Evolutionary conservation across 2,797 vertebrate genomes (phyloP), one percentile per base, ranked within the genome.

Genomic region (Cirrhinus mrigala): DNA sequence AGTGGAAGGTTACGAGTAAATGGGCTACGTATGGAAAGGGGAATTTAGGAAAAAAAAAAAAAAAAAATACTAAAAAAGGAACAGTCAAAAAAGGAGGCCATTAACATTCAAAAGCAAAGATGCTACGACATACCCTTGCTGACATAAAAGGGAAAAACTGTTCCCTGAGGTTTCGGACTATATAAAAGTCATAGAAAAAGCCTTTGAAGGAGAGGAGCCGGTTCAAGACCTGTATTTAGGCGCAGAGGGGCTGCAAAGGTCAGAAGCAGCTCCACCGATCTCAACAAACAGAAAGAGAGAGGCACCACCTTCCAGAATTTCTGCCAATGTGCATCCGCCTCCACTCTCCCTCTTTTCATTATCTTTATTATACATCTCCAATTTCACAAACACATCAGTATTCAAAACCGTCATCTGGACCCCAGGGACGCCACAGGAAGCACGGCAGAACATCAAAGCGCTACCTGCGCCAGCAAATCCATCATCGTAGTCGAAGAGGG

Each of bases 1-100:
- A 60, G 82, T 78, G 79, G 82, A 83, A 84, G 84, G 84, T 78
- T 89, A 87, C 6, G n/a, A 75, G 81, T 76, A 82, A 89, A 46
- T 80, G 81, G 76, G 56, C 82, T 77, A 84, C 60, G 16, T 64
- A 37, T 60, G 27, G 52, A 85, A 76, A 58, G 77, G 56, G 40
- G 68, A 83, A 90, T 78, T 76, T 81, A 66, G 60, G n/a, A n/a
- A n/a, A n/a, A n/a, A n/a, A n/a, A n/a, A n/a, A n/a, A n/a, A n/a
- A n/a, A n/a, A n/a, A n/a, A n/a, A n/a, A n/a, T n/a, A n/a, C 62
- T 82, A 56, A 50, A 74, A 83, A 86, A 58, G 79, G 74, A 88
- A 89, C 50, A n/a, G 80, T 76, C 56, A 62, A 79, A 83, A 66
- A 85, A 82, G 27, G 60, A 81, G 27, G 48, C 56, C 78, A 86